These are phyloP conservation scores for Bovichtus variegatus DNA, from an alignment of 2,797 vertebrate genomes.

Conservation along the genomic window DNA sequence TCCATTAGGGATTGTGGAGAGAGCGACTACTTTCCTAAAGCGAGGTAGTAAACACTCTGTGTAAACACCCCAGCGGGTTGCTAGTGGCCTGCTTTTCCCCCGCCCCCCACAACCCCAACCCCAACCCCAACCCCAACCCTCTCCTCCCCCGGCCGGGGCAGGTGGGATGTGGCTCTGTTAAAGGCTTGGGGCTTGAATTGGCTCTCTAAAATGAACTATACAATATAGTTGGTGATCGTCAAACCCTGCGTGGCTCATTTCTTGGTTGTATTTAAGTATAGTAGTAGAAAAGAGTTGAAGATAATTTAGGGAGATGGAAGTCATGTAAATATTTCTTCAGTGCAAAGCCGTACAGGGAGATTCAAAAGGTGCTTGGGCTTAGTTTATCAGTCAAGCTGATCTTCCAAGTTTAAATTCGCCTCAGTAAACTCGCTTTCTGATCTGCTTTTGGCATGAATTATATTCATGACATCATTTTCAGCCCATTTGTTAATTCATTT, in stretches of 20 bases:
- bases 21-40: slow-evolving; percentile 92
- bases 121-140: too few species aligned
- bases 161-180: slow-evolving; percentile 65
- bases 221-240: neutral
- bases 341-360: neutral
- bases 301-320: neutral
- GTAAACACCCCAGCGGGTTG: slow-evolving; percentile 71
- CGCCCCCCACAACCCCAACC: too few species aligned
- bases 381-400: neutral
- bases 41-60: slow-evolving; percentile 92
- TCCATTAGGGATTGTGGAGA: slow-evolving; percentile 92
- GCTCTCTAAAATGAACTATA: slow-evolving; percentile 6
- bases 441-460: neutral
- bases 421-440: neutral
- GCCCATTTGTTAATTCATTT: neutral
- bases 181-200: slow-evolving; percentile 56
- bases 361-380: neutral
- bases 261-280: neutral
- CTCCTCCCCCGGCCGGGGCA: slow-evolving; percentile 53
- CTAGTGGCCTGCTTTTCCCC: slow-evolving; percentile 48
- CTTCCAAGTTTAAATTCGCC: neutral
- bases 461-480: neutral
- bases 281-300: neutral
- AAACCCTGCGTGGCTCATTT: slow-evolving; percentile 16
- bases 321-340: neutral